phyloP scores from a whole-genome alignment of 1,140 invertebrate genomes.

The Aethina tumida region DNA sequence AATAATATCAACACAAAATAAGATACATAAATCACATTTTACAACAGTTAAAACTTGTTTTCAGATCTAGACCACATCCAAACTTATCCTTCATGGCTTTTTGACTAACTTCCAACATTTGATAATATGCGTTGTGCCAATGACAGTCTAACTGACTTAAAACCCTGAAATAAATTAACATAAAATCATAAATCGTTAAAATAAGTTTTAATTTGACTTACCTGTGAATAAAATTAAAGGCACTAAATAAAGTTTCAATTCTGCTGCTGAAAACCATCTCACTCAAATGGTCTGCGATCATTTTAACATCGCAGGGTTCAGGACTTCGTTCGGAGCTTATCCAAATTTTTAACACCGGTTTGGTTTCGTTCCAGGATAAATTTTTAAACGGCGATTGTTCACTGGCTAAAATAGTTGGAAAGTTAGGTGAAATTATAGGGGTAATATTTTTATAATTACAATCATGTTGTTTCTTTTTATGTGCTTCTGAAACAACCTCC shows the following conservation, averaged over 20 bases:
- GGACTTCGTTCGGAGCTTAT: slow-evolving; percentile 30
- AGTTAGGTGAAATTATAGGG: background rate
- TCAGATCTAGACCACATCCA: slow-evolving; percentile 23
- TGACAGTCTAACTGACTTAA: slow-evolving; percentile 24
- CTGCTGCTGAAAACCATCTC: slow-evolving; percentile 26
- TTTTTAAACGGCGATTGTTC: slow-evolving; percentile 18
- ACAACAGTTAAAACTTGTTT: slow-evolving; percentile 22
- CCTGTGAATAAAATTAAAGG: slow-evolving; percentile 36
- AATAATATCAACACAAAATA: background rate
- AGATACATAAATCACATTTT: slow-evolving; percentile 3
- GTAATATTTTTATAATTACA: background rate
- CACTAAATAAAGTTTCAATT: slow-evolving; percentile 30
- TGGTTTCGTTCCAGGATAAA: slow-evolving; percentile 29
- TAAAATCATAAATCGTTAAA: slow-evolving; percentile 1
- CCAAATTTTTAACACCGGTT: slow-evolving; percentile 36
- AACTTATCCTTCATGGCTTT: slow-evolving; percentile 33
- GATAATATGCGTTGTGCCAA: slow-evolving; percentile 36
- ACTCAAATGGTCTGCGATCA: slow-evolving; percentile 34
- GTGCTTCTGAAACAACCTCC: too few species aligned
- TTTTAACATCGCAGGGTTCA: slow-evolving; percentile 33
- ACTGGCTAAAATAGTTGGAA: slow-evolving; percentile 12
- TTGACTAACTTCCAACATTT: slow-evolving; percentile 31
- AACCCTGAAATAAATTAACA: slow-evolving; percentile 25
- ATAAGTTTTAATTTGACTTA: slow-evolving; percentile 14
- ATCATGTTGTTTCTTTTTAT: too few species aligned